Conservation (phyloP, 2,797 vertebrate genomes). For the Peromyscus melanophrys region DNA sequence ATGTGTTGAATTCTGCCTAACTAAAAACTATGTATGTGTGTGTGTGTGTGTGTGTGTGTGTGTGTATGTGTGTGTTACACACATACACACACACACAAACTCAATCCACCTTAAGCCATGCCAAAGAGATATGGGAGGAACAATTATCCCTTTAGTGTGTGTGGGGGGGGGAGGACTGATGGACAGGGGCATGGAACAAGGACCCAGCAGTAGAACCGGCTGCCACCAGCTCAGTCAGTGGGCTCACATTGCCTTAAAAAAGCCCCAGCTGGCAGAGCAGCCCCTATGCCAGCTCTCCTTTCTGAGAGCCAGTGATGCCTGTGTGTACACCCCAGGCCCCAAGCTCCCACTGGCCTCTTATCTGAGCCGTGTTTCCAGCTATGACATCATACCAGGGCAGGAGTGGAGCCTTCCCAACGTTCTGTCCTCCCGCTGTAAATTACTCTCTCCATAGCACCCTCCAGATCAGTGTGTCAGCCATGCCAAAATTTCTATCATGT, state of each 20-base stretch:
- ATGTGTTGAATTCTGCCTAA: not conserved
- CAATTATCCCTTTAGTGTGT: not conserved
- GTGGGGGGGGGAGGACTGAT: not conserved
- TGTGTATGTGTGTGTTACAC: no score
- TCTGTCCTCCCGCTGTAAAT: not conserved
- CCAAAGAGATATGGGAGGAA: not conserved
- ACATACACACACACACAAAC: not conserved
- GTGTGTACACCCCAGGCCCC: fast-evolving
- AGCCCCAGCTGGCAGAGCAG: not conserved
- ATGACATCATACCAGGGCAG: not conserved
- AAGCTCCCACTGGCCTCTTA: not conserved
- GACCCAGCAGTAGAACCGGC: not conserved
- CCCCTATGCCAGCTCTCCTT: fast-evolving
- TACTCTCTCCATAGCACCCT: fast-evolving
- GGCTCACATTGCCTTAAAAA: no score
- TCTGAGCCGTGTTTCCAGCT: not conserved
- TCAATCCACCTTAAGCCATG: not conserved
- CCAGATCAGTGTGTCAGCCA: not conserved
- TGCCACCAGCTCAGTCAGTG: not conserved
- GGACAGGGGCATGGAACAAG: not conserved
- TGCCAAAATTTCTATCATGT: not conserved
- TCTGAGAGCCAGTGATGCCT: fast-evolving
- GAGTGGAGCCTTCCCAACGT: not conserved
- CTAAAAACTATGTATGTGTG: no score
- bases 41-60: no score